Base-by-base conservation (phyloP, 2,797 vertebrate genomes). In the Cuculus canorus region DNA sequence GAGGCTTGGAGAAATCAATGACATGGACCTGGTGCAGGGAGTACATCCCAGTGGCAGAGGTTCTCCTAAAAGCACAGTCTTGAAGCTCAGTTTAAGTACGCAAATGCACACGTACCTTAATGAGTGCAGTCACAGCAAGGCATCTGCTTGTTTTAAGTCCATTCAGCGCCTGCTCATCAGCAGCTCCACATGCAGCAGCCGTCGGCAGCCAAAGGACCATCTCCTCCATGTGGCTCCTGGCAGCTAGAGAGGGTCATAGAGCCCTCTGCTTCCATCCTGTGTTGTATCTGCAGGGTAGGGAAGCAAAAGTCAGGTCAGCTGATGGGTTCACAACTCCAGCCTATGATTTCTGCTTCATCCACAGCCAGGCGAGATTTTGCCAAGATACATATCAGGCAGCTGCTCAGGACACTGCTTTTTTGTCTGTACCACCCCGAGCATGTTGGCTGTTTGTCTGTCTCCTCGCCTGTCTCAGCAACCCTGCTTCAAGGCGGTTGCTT, bases 311-410 rank as follows among this genome's bases (percentile, higher is more conserved):
- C 39, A 1, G 66, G 45, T 70, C 43, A 59, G 3, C 56, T 50
- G 78, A 88, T 5, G 4, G 52, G 17, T 86, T 92, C 92, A 82
- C 0, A 2, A 43, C 76, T 84, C 48, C 94, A 95, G 71, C 45
- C 56, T 22, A 0, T 0, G 0, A 68, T 82, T 93, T 84, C 75
- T 92, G 73, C 91, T 92, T 92, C 83, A 86, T 92, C 73, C 50
- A 10, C 43, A 70, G 75, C 63, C 91, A 87, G 91, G 35, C 0
- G 1, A 75, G 87, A 28, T 82, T 82, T 68, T 93, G 88, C 93
- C 91, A 93, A 95, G 77, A 48, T 77, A 93, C 60, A 77, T 85
- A 82, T 45, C 50, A 70, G 85, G 80, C 93, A 94, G 95, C 90
- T 95, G 94, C 85, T 82, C 39, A 35, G 90, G 90, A 94, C 75